Percentiles rank a stretch among this genome's conserved stretches.
phyloP scores from a whole-genome alignment of 2,797 vertebrate genomes.

The Emydoidea blandingii region DNA sequence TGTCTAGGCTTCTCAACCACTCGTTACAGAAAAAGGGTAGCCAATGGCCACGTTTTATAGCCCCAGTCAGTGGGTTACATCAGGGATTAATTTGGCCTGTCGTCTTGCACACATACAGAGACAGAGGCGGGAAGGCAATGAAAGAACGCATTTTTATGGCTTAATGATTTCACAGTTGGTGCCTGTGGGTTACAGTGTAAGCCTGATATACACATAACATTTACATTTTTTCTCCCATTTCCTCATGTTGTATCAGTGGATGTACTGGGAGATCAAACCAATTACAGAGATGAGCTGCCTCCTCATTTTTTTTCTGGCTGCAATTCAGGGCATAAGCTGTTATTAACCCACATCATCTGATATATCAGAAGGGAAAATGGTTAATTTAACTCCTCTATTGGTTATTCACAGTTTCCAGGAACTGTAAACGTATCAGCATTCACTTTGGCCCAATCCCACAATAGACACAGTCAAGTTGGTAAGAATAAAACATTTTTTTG shows the following conservation, averaged over 20 bases:
- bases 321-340: constrained; percentile 64
- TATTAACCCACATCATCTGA: constrained; percentile 69
- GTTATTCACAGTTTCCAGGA: constrained; percentile 47
- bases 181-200: constrained; percentile 37
- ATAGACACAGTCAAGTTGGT: not conserved
- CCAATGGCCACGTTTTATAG: constrained; percentile 18
- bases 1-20: constrained; percentile 26
- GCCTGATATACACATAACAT: constrained; percentile 42
- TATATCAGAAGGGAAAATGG: constrained; percentile 44
- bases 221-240: constrained; percentile 59
- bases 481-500: not conserved
- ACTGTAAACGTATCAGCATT: constrained; percentile 10
- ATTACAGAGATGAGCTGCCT: constrained; percentile 65
- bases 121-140: not conserved
- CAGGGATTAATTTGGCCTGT: constrained; percentile 42
- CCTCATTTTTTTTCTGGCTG: constrained; percentile 65
- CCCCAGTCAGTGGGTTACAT: not conserved
- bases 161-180: constrained; percentile 50
- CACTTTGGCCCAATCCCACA: constrained; percentile 19
- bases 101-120: not conserved
- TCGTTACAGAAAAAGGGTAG: not conserved
- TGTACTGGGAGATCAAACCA: constrained; percentile 56
- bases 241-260: constrained; percentile 58
- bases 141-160: constrained; percentile 19
- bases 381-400: constrained; percentile 30